These are phyloP conservation scores for Eretmochelys imbricata DNA, from an alignment of 2,113 vertebrate genomes.

Conservation along the genomic window DNA sequence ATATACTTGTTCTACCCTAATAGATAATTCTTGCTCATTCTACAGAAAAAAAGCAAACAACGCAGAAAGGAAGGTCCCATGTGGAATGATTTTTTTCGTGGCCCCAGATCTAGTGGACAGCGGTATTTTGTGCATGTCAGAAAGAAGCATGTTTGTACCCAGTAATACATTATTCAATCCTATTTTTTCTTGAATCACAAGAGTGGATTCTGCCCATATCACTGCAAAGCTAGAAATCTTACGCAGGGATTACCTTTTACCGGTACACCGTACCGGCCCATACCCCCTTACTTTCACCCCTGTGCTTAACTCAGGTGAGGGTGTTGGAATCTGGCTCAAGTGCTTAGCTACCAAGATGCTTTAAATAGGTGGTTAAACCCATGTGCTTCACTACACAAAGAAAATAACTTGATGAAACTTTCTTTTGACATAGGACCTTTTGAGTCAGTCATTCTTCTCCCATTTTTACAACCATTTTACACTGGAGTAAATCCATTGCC, in stretches of 20 bases:
- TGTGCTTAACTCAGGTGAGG: background rate
- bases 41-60: background rate
- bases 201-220: background rate
- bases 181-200: background rate
- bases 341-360: background rate
- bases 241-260: fast-evolving
- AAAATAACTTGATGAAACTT: background rate
- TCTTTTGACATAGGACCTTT: background rate
- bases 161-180: background rate
- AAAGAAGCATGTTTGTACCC: fast-evolving
- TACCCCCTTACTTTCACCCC: too few species aligned
- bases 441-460: constrained; percentile 13
- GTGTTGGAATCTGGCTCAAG: background rate
- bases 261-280: too few species aligned
- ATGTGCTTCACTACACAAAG: background rate
- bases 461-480: background rate
- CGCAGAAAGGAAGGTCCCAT: background rate
- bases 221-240: background rate
- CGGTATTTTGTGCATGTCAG: background rate
- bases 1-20: background rate
- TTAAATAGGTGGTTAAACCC: background rate
- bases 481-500: background rate
- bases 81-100: background rate
- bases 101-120: background rate
- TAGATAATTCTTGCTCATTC: background rate